Evolutionary conservation across 2,797 vertebrate genomes (phyloP).

Genomic region (Phoebastria nigripes): DNA sequence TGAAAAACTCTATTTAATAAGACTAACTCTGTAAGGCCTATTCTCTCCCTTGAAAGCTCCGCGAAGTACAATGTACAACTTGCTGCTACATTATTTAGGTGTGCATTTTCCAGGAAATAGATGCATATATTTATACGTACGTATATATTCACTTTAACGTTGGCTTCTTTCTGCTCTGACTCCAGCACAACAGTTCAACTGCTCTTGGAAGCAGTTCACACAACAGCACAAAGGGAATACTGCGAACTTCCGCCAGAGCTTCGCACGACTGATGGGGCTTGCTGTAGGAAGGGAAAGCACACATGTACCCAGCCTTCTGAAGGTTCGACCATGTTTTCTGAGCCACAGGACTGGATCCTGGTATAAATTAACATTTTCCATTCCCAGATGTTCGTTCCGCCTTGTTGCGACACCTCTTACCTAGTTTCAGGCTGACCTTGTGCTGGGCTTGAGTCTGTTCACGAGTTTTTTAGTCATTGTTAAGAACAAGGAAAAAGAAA

Average conservation of each 20-base stretch:
- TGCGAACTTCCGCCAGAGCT: background rate
- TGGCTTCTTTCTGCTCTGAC: background rate
- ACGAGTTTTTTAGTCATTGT: slow-evolving; percentile 57
- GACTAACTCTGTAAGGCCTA: background rate
- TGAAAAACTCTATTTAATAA: accelerated
- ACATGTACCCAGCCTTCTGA: background rate
- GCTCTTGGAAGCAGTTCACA: slow-evolving; percentile 31
- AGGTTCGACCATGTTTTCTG: background rate
- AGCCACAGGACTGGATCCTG: background rate
- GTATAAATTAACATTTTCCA: slow-evolving; percentile 43
- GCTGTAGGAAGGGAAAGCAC: background rate
- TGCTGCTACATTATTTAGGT: accelerated
- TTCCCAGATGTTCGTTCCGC: slow-evolving; percentile 27
- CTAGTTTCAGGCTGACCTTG: slow-evolving; percentile 51
- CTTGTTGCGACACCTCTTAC: slow-evolving; percentile 59
- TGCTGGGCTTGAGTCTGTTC: background rate
- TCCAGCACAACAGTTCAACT: background rate
- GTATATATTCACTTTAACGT: accelerated
- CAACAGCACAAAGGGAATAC: background rate
- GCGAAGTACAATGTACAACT: accelerated
- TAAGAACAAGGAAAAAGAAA: slow-evolving; percentile 44
- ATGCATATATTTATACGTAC: background rate
- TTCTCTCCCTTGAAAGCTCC: background rate
- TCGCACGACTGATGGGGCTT: background rate
- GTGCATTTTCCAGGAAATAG: background rate